Base-by-base conservation (phyloP, 2,797 vertebrate genomes). In the Echeneis naucrates region DNA sequence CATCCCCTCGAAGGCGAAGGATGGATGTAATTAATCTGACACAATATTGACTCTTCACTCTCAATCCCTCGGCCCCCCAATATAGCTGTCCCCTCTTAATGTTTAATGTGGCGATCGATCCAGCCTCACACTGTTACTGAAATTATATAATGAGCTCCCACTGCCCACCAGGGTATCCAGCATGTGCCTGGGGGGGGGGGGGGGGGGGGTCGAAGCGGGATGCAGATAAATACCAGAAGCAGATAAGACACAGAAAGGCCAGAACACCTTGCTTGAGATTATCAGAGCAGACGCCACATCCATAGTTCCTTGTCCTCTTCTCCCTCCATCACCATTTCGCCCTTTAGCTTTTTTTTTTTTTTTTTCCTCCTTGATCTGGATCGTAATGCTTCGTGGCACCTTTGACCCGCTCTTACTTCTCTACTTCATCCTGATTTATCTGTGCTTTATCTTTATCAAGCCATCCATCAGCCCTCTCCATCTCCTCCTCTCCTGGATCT, bases 41-140 rank as follows among this genome's bases (percentile, higher is more conserved):
- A 86, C 82, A 84, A 88, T 93, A 93, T 93, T 92, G 92, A 94
- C 91, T 92, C 90, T 64, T 81, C 82, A 57, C 90, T 90, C 91
- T 77, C 87, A 60, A 87, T 89, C 86, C 67, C 80, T 91, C 82
- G 66, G 79, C 72, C 87, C 88, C n/a, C 88, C 83, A 83, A 89
- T 93, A 92, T 92, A 92, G 89, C 91, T 85, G 87, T 88, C 89
- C 89, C 84, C 84, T 90, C 89, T 94, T 92, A 94, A 94, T 93
- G 91, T 94, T 94, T 94, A 94, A 94, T 93, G 92, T 79, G 77
- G 72, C 17, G 64, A 94, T 94, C 89, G 89, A 94, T 94, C 68
- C 75, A 17, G 78, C 90, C 79, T 77, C 83, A 65, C 83, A 62
- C 88, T 67, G 88, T 89, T 91, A 91, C 90, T 90, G 89, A 92